phyloP scores from a whole-genome alignment of 2,797 vertebrate genomes.

The Peromyscus aztecus region DNA sequence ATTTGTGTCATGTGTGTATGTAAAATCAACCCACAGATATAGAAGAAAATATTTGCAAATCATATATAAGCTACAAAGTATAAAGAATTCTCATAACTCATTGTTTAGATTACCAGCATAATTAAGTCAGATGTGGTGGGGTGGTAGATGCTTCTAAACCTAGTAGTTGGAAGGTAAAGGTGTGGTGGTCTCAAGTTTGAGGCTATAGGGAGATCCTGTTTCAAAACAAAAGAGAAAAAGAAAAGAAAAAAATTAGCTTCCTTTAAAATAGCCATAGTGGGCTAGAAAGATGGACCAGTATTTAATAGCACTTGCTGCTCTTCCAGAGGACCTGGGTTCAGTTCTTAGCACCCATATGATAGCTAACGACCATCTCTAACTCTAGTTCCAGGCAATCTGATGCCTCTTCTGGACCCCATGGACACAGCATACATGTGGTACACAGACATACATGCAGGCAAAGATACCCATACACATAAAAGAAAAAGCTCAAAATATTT shows the following conservation, averaged over 20 bases:
- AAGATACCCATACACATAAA: not conserved
- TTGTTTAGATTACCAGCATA: not conserved
- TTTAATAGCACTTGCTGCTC: not conserved
- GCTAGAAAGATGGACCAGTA: not conserved
- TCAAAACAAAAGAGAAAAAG: not conserved
- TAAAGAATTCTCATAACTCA: conserved; percentile 7
- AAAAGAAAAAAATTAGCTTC: not conserved
- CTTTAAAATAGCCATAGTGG: not conserved
- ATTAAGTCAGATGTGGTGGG: not conserved
- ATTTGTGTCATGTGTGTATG: not conserved
- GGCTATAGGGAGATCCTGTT: not conserved
- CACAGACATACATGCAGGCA: not conserved
- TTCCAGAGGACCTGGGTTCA: not conserved
- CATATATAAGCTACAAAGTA: not conserved
- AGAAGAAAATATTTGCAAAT: conserved; percentile 21
- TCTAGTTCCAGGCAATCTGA: not conserved
- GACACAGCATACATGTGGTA: not conserved
- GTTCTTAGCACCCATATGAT: not conserved
- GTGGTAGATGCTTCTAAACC: not conserved
- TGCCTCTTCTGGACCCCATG: not conserved
- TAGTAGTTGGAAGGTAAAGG: not conserved
- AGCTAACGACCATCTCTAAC: not conserved
- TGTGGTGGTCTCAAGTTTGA: not conserved
- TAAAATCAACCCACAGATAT: not conserved
- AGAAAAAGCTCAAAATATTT: not conserved